Conservation (phyloP, 2,113 vertebrate genomes). For the Synodontis membranacea region DNA sequence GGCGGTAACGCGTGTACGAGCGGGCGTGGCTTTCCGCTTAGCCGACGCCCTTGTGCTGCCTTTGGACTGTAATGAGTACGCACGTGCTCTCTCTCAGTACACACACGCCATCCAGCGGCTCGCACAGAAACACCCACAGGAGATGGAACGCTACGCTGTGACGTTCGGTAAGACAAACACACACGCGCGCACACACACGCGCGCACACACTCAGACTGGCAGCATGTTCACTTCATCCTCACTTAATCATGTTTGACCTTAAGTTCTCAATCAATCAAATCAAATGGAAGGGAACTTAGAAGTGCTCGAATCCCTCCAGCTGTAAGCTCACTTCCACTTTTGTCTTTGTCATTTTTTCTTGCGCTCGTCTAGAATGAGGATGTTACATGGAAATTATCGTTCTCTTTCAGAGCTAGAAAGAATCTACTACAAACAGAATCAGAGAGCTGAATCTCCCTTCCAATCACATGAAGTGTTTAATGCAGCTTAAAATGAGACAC, state of each 20-base stretch:
- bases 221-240: neutral
- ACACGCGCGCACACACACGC: constrained; percentile 14
- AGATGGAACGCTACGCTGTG: constrained; percentile 71
- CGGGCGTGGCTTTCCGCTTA: constrained; percentile 81
- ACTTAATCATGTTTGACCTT: neutral
- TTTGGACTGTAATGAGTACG: constrained; percentile 84
- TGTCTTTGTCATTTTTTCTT: neutral
- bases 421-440: neutral
- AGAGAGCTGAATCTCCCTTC: neutral
- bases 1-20: constrained; percentile 84
- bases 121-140: constrained; percentile 71
- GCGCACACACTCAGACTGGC: neutral
- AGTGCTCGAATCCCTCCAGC: neutral
- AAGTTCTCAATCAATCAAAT: neutral
- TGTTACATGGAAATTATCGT: neutral
- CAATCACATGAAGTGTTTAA: neutral
- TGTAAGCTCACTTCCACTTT: neutral
- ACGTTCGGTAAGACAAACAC: constrained; percentile 83
- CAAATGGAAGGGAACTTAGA: no score
- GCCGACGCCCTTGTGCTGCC: constrained; percentile 85
- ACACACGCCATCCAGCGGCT: constrained; percentile 74
- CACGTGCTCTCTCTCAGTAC: constrained; percentile 77
- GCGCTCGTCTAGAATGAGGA: neutral
- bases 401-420: neutral
- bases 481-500: neutral